Evolutionary conservation across 2,888 invertebrate genomes (phyloP), one percentile per base, ranked within the genome.

Genomic region (Hirtodrosophila histrioides): DNA sequence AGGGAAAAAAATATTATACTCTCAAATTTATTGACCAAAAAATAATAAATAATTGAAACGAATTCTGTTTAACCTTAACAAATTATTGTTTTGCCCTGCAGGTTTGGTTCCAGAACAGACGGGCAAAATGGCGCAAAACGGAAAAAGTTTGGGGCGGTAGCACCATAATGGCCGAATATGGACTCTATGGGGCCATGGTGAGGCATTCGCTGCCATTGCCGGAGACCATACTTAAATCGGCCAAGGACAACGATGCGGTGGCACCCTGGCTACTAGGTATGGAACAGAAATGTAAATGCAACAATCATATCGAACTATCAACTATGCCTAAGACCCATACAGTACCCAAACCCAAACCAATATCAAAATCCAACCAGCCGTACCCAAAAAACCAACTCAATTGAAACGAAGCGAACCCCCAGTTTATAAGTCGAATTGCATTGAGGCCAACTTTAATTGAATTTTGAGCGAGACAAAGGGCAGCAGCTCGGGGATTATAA

Each of bases 101-200:
- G 99, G 99, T 99, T 56, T 99, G 99, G 99, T 99, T 92, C 87
- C 92, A 92, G 93, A 99, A 99, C 92, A 94, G 99, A 27, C 94
- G 99, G 43, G 99, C 99, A 88, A 99, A 99, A 92, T 99, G 99
- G 99, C 95, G 99, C 70, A 99, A 99, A 92, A 99, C 99, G 55
- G 99, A 99, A 93, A 99, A 99, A 92, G 99, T 98, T 85, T 99
- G 99, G 99, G 99, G 99, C 46, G 94, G 98, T 88, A 98, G 98
- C 90, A 99, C 99, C 85, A 99, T 99, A 91, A 99, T 99, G 99
- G 99, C 99, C 76, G 99, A 99, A 92, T 99, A 99, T 91, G 99
- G 99, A 3, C 94, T 99, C 50, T 99, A 99, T 92, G 99, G 99
- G 0, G 99, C 99, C 80, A 99, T 99, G 99, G 99, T 99, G 78